Evolutionary conservation across 2,113 vertebrate genomes (phyloP).

Genomic region (Solenodon paradoxus): DNA sequence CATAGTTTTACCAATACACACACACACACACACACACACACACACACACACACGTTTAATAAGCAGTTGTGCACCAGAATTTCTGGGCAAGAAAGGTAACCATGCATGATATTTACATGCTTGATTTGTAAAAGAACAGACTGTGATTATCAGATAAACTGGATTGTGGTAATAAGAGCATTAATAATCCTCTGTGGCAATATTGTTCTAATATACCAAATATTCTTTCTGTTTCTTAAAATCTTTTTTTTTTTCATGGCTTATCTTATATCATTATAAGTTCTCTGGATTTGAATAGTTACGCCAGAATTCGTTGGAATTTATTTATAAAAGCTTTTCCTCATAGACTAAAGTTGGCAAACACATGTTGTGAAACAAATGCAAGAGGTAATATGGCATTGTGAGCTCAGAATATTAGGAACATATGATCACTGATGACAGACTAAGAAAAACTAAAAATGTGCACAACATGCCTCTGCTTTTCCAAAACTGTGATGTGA

Average conservation of each 20-base stretch:
- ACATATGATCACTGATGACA: constrained; percentile 33
- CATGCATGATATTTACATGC: not conserved
- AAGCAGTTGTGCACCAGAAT: not conserved
- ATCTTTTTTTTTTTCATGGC: not conserved
- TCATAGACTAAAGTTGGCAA: constrained; percentile 37
- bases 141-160: not conserved
- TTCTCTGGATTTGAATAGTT: not conserved
- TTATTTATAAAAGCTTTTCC: constrained; percentile 42
- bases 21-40: no score
- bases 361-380: not conserved
- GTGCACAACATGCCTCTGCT: not conserved
- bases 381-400: not conserved
- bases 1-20: no score
- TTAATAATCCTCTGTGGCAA: not conserved
- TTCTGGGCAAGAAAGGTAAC: not conserved
- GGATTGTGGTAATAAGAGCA: not conserved
- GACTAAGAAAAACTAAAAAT: constrained; percentile 9
- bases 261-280: not conserved
- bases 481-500: constrained; percentile 26
- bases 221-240: not conserved
- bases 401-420: constrained; percentile 49
- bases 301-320: not conserved
- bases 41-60: no score
- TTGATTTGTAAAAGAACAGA: not conserved
- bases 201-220: constrained; percentile 27